Evolutionary conservation across 2,113 vertebrate genomes (phyloP), one percentile per base, ranked within the genome.

Genomic region (Hippopotamus amphibius): DNA sequence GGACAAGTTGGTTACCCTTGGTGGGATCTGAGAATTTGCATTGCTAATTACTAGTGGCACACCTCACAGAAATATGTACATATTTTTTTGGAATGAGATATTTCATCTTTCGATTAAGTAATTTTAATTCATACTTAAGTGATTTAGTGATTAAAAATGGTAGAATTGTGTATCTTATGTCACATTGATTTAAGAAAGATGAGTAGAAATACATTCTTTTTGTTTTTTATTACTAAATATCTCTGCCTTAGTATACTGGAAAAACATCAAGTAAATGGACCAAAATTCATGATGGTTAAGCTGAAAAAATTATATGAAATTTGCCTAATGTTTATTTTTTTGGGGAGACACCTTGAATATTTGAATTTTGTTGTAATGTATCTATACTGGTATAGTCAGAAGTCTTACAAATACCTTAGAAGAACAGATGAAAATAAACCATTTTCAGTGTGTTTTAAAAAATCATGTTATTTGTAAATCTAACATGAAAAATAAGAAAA

Each of bases 401-500:
- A 95, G 9, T 76, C 33, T 77, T 81, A 94, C 46, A 76, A 88
- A 81, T 88, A 96, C 30, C 90, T 50, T 96, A 74, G 48, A 88
- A 61, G 0, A 93, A 94, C 89, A 41, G 28, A 97, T 97, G 50
- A 80, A 79, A 71, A 55, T 50, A 74, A 92, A 48, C 50, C 86
- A 8, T 94, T 98, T 96, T 97, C 79, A 80, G 72, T 93, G 95
- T 97, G 68, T 77, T 98, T 57, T 69, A 96, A 90, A 96, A 93
- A 97, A 94, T 82, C 97, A 98, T 61, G 17, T 98, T 97, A 93
- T 94, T 88, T 98, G 59, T 98, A 92, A 98, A 43, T 97, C 72
- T 61, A 96, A 96, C 97, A 93, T 98, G 96, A 98, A 97, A 98
- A 96, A 66, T 89, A 81, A 98, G 89, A 98, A 97, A 98, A 97